Conservation (phyloP, 2,113 vertebrate species). For the Phoenicopterus ruber region DNA sequence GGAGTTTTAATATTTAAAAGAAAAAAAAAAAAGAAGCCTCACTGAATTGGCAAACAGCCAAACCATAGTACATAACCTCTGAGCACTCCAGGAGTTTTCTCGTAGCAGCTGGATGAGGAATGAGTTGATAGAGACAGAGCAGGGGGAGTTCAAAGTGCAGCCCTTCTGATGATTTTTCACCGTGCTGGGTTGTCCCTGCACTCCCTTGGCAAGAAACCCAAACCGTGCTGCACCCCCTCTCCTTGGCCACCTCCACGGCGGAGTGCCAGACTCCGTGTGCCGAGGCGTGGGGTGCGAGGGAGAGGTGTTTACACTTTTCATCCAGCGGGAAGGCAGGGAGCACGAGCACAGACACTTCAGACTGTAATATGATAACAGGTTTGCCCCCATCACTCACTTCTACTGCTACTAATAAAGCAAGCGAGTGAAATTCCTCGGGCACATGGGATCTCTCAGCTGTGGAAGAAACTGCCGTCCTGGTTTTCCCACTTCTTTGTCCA, state of each 20-base stretch:
- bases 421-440: not conserved
- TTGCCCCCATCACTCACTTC: not conserved
- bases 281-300: accelerated
- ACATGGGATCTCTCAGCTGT: not conserved
- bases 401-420: not conserved
- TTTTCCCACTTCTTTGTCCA: not conserved
- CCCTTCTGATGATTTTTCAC: constrained; percentile 2
- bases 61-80: constrained; percentile 13
- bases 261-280: not conserved
- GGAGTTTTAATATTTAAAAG: not conserved
- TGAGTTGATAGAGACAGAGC: constrained; percentile 9
- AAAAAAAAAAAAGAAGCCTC: not conserved
- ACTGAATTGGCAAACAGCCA: not conserved
- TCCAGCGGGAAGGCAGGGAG: not conserved
- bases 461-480: not conserved
- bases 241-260: not conserved
- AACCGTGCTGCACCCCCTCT: not conserved
- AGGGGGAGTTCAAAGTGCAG: not conserved
- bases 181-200: not conserved
- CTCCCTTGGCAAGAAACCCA: not conserved
- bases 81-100: not conserved
- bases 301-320: not conserved
- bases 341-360: not conserved
- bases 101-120: constrained; percentile 13
- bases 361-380: not conserved